These are phyloP conservation scores for Mus minutoides DNA, from an alignment of 2,797 vertebrate genomes.

Conservation along the genomic window DNA sequence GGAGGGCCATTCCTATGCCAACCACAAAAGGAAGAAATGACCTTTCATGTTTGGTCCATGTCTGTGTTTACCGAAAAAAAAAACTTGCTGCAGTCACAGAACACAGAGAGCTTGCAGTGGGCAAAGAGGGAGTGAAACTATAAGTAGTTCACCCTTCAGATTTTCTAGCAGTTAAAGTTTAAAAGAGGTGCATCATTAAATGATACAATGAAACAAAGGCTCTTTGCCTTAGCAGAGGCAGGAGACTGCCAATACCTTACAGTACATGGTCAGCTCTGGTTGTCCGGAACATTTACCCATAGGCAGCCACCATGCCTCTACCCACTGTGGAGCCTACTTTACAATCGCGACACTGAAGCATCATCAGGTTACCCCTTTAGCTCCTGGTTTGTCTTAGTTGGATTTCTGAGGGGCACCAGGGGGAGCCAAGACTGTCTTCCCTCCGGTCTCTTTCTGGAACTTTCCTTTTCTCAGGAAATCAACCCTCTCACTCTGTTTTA, in stretches of 20 bases:
- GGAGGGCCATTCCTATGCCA: background rate
- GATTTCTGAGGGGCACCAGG: background rate
- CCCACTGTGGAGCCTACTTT: background rate
- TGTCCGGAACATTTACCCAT: background rate
- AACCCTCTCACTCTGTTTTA: background rate
- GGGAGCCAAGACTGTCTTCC: background rate
- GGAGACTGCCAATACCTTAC: fast-evolving
- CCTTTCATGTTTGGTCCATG: background rate
- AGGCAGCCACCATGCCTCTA: background rate
- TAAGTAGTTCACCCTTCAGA: background rate
- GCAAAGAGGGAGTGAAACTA: background rate
- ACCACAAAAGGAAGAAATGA: too few species aligned
- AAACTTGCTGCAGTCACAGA: background rate
- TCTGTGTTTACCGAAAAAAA: background rate
- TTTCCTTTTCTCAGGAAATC: background rate
- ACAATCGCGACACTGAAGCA: background rate
- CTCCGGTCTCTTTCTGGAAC: background rate
- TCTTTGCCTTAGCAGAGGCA: background rate
- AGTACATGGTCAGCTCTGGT: background rate
- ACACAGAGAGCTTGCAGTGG: background rate
- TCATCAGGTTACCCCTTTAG: too few species aligned
- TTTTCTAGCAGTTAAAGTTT: background rate
- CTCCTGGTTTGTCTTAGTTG: background rate
- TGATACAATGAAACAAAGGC: background rate
- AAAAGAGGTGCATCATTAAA: background rate